Evolutionary conservation across 2,888 invertebrate genomes (phyloP).

Genomic region (Boloria euphrosyne): DNA sequence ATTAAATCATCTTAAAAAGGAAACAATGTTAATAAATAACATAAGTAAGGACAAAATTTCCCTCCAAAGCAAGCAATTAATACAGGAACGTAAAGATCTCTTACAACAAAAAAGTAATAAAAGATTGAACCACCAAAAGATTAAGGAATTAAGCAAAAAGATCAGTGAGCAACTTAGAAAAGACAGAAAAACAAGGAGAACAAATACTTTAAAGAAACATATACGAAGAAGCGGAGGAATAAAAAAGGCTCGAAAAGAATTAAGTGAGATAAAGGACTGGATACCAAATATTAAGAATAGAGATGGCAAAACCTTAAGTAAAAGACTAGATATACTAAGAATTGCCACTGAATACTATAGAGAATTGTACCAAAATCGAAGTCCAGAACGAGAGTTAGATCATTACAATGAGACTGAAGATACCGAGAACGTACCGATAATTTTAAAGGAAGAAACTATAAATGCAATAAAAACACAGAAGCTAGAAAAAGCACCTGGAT

Average conservation of each 20-base stretch:
- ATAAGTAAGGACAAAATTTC: not conserved
- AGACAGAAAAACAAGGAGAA: slow-evolving; percentile 35
- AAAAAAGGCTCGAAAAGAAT: slow-evolving; percentile 33
- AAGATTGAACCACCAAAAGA: slow-evolving; percentile 27
- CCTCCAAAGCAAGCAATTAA: slow-evolving; percentile 19
- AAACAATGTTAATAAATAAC: too few relatives aligned
- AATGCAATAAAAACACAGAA: slow-evolving; percentile 44
- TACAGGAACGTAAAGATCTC: slow-evolving; percentile 28
- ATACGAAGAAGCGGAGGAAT: slow-evolving; percentile 40
- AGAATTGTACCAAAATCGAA: slow-evolving; percentile 34
- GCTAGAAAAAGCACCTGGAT: slow-evolving; percentile 43
- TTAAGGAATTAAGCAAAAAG: slow-evolving; percentile 41
- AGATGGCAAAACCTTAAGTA: slow-evolving; percentile 23
- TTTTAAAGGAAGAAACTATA: slow-evolving; percentile 42
- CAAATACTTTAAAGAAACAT: slow-evolving; percentile 31
- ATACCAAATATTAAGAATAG: slow-evolving; percentile 35
- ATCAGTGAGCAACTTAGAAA: slow-evolving; percentile 38
- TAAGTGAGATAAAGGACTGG: slow-evolving; percentile 28
- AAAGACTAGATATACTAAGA: slow-evolving; percentile 38
- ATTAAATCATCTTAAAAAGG: too few relatives aligned
- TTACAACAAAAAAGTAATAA: slow-evolving; percentile 31
- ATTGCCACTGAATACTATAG: too few relatives aligned
- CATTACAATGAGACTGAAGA: slow-evolving; percentile 5
- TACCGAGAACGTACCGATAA: slow-evolving; percentile 31
- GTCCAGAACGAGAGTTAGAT: slow-evolving; percentile 21